phyloP scores from a whole-genome alignment of 2,113 vertebrate genomes.

The Micromys minutus region DNA sequence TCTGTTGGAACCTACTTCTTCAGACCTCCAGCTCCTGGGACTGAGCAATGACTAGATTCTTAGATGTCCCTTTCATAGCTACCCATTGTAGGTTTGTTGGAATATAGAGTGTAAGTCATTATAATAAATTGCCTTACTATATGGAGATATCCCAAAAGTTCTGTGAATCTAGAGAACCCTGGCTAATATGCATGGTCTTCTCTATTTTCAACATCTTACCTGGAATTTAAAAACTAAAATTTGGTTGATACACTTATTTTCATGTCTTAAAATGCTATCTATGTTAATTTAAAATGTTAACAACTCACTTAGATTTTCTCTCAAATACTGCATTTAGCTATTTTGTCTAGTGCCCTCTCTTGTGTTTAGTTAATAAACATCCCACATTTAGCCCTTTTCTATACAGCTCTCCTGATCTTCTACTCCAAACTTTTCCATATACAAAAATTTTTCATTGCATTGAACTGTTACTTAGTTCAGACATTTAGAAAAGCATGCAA shows the following conservation, averaged over 20 bases:
- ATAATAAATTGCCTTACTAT: too few species aligned
- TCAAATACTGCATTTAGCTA: background rate
- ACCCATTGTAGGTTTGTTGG: too few species aligned
- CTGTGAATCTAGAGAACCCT: too few species aligned
- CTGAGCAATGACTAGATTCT: too few species aligned
- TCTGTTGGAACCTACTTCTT: too few species aligned
- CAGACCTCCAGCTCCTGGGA: too few species aligned
- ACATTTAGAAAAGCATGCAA: background rate
- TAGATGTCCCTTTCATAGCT: too few species aligned
- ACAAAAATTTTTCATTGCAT: background rate
- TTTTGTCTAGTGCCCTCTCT: background rate
- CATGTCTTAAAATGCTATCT: background rate
- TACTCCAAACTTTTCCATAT: background rate
- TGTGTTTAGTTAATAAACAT: background rate
- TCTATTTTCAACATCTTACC: background rate
- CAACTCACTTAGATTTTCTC: background rate
- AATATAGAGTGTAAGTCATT: too few species aligned
- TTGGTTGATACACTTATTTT: background rate
- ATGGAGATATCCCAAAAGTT: too few species aligned
- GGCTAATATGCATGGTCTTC: background rate
- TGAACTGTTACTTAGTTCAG: background rate
- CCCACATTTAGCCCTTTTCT: background rate
- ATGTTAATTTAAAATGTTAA: background rate
- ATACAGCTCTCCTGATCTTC: background rate
- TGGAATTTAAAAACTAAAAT: background rate